Conservation (phyloP, 2,797 vertebrate genomes). For the Coendou prehensilis region DNA sequence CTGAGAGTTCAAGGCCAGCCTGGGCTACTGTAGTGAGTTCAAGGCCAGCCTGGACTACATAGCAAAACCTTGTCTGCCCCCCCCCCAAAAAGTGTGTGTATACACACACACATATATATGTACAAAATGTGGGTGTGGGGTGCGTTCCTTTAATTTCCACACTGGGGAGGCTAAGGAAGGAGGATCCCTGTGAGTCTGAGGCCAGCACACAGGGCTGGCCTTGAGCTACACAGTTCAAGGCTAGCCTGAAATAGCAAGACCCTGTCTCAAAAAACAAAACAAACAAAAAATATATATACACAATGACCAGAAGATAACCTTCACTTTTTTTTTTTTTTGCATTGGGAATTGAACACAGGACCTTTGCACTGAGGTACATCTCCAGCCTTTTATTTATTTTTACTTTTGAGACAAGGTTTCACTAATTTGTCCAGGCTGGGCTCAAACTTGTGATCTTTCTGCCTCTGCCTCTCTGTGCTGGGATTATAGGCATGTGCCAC, state of each 20-base stretch:
- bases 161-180: no score
- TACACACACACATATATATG: no score
- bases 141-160: no score
- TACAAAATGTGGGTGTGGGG: no score
- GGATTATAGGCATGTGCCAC: background rate
- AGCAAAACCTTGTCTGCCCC: background rate
- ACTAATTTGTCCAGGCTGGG: background rate
- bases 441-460: no score
- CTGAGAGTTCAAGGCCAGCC: background rate
- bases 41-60: background rate
- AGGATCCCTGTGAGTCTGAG: background rate
- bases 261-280: background rate
- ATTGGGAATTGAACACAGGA: no score
- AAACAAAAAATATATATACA: background rate
- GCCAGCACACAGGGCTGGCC: background rate
- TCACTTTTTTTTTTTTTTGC: background rate
- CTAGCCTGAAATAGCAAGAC: background rate
- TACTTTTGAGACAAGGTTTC: background rate
- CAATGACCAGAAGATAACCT: slow-evolving; percentile 7
- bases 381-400: no score
- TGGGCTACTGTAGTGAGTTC: background rate
- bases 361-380: no score
- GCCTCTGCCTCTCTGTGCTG: background rate
- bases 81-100: no score
- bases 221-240: background rate